Evolutionary conservation across 2,113 vertebrate species (phyloP).

Genomic region (Colius striatus): DNA sequence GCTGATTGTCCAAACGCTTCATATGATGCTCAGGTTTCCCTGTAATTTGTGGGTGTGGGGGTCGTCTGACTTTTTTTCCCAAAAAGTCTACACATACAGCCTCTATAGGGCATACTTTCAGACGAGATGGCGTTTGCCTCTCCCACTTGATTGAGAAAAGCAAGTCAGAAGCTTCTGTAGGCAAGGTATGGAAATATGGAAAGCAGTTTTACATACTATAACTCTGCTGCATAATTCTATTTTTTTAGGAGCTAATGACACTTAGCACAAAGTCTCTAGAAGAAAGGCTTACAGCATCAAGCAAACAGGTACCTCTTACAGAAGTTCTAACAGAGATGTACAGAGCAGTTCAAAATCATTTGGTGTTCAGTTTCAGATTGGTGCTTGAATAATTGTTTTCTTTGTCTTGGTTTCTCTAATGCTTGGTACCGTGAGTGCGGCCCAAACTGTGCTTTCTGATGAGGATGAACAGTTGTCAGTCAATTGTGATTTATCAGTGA

Average conservation of each 20-base stretch:
- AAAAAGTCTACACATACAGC: background rate
- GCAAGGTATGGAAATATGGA: background rate
- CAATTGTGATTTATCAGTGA: background rate
- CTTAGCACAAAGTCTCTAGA: conserved; percentile 86
- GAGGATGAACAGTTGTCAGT: background rate
- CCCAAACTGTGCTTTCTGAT: background rate
- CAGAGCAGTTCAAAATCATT: background rate
- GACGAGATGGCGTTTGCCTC: background rate
- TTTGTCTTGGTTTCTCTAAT: background rate
- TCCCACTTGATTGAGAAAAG: background rate
- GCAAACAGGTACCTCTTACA: conserved; percentile 83
- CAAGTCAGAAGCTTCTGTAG: background rate
- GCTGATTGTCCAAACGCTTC: background rate
- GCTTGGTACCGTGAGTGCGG: background rate
- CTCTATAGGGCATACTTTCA: background rate
- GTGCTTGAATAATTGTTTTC: background rate
- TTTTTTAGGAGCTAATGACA: conserved; percentile 87
- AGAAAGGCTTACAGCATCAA: conserved; percentile 84
- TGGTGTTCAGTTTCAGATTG: background rate
- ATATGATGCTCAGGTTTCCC: background rate
- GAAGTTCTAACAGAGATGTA: background rate
- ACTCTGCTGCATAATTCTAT: background rate
- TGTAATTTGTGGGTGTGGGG: background rate
- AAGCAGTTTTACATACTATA: background rate
- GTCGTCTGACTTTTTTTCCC: background rate